These are phyloP conservation scores for Erythrolamprus reginae DNA, from an alignment of 2,113 vertebrate species.

Conservation along the genomic window DNA sequence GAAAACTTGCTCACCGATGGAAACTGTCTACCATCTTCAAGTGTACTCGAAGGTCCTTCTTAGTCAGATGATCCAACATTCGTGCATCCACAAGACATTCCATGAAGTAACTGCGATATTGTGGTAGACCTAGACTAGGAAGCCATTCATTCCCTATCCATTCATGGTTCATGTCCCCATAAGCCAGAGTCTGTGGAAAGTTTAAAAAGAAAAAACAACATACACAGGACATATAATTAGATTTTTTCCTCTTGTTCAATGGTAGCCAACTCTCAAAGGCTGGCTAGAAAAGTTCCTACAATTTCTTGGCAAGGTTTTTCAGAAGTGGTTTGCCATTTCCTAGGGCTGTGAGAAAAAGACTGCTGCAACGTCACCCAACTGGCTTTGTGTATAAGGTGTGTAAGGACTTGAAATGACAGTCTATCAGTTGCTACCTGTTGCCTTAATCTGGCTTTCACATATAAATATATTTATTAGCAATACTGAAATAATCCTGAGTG, in stretches of 20 bases:
- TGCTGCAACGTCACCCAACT: neutral
- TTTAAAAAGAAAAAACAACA: neutral
- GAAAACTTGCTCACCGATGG: conserved; percentile 77
- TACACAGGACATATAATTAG: neutral
- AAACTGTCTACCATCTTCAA: conserved; percentile 99
- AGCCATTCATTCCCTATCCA: conserved; percentile 99
- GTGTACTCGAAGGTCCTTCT: conserved; percentile 93
- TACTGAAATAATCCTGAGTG: neutral
- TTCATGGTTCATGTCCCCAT: conserved; percentile 97
- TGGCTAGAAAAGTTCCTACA: neutral
- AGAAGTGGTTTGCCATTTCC: neutral
- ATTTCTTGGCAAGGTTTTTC: neutral
- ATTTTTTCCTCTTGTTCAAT: neutral
- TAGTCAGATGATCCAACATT: conserved; percentile 96
- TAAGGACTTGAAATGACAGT: neutral
- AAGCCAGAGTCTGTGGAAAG: conserved; percentile 83
- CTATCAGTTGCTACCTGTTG: neutral
- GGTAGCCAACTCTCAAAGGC: neutral
- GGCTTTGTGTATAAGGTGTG: neutral
- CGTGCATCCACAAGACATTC: conserved; percentile 94
- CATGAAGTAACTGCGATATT: conserved; percentile 98
- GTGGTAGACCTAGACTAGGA: conserved; percentile 89
- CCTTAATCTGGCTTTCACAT: neutral
- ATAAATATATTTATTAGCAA: neutral
- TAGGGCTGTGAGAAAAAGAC: neutral